Evolutionary conservation across 2,888 invertebrate genomes (phyloP), one percentile per base, ranked within the genome.

Genomic region (Nasonia oneida): DNA sequence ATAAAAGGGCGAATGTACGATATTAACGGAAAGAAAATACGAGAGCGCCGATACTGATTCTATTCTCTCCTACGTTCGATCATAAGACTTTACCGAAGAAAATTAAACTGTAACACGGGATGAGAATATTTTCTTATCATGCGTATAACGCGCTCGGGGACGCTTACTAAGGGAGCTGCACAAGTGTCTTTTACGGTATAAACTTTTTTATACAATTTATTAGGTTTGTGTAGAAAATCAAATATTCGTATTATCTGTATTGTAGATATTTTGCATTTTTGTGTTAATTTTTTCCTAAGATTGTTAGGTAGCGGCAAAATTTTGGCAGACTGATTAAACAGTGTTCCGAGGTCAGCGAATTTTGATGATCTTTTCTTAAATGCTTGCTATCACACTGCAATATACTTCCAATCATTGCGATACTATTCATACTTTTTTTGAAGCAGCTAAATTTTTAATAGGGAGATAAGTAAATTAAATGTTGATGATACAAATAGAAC

Each of bases 181-280:
- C 73, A 83, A 83, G 83, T 83, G 77, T 73, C 71, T 76, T 75
- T 70, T 83, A 18, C 71, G n/a, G 71, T 77, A 57, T 77, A 71
- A 57, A 70, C 50, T 83, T 77, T 76, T 83, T 77, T 70, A 82
- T 39, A 70, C 23, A 15, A 53, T 70, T 23, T 53, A 81, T 42
- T 61, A 74, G 74, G 42, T 53, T 81, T 37, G 42, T 14, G 18
- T 64, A 33, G 64, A 37, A 75, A 10, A 14, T 50, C 5, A 64
- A 15, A 73, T 64, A 64, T n/a, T 74, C 29, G 39, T 37, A 64
- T 64, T 37, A n/a, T 47, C n/a, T n/a, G 39, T 37, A 37, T 71
- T 61, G 33, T 61, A 18, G 47, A 78, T 78, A 73, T 37, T 82
- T 76, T 82, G 39, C 64, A 82, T 37, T 81, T 81, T 73, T 42